These are phyloP conservation scores for Bucorvus abyssinicus DNA, from an alignment of 2,797 vertebrate species.

Conservation along the genomic window DNA sequence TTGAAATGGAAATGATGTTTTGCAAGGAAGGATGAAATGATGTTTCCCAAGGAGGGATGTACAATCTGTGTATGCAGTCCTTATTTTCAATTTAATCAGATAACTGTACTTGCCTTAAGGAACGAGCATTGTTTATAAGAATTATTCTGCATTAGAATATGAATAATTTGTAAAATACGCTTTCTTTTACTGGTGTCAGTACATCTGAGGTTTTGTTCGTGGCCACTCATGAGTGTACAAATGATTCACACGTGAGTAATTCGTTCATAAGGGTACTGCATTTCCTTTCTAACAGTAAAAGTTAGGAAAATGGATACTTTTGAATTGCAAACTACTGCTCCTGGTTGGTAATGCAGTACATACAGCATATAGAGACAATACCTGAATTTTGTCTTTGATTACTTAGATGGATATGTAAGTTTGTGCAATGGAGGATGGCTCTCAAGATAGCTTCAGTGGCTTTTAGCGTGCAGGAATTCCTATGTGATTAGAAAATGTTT, in stretches of 20 bases:
- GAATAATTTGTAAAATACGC: not conserved
- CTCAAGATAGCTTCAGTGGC: not conserved
- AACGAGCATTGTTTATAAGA: not conserved
- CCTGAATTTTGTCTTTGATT: not conserved
- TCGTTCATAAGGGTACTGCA: not conserved
- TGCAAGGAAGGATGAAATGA: not conserved
- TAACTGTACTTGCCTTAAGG: constrained; percentile 38
- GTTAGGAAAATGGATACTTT: not conserved
- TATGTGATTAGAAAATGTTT: not conserved
- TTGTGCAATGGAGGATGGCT: not conserved
- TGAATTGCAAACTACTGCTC: not conserved
- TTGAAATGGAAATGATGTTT: not conserved
- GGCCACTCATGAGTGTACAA: not conserved
- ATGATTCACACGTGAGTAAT: not conserved
- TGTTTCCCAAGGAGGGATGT: not conserved
- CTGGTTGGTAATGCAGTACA: not conserved
- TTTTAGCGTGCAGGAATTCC: constrained; percentile 5
- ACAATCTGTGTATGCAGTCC: not conserved
- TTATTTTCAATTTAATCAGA: not conserved
- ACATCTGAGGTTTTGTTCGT: not conserved
- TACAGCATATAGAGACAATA: not conserved
- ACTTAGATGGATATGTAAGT: not conserved
- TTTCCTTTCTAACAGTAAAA: not conserved
- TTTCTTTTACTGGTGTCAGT: not conserved
- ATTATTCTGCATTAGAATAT: not conserved